Conservation (phyloP, 2,888 invertebrate species). For the Ochropleura plecta region DNA sequence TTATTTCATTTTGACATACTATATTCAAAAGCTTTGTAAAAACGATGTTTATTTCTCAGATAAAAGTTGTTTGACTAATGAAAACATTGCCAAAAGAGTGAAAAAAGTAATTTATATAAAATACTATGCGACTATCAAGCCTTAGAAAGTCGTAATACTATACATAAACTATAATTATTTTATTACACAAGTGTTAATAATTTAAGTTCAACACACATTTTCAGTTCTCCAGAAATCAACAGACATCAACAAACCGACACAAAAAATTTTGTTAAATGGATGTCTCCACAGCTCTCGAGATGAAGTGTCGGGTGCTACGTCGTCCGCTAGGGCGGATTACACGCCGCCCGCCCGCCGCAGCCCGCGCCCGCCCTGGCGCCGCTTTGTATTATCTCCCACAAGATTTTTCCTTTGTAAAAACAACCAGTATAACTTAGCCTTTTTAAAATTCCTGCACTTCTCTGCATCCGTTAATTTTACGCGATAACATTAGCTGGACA, state of each 20-base stretch:
- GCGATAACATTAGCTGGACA: constrained; percentile 40
- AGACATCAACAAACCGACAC: neutral
- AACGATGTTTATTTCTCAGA: neutral
- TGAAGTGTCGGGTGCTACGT: constrained; percentile 64
- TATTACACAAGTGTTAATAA: too few species aligned
- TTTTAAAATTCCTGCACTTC: constrained; percentile 51
- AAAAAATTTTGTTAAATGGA: constrained; percentile 1
- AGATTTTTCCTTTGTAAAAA: constrained; percentile 69
- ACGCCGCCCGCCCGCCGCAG: constrained; percentile 65
- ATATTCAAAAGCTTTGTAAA: neutral
- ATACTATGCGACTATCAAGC: neutral
- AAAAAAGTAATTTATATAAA: neutral
- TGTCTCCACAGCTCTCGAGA: constrained; percentile 51
- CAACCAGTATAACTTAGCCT: constrained; percentile 46
- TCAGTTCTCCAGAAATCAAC: neutral
- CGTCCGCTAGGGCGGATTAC: constrained; percentile 73
- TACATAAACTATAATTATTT: neutral
- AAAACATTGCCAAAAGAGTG: neutral
- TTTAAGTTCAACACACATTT: neutral
- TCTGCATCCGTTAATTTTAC: constrained; percentile 52
- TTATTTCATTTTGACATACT: neutral
- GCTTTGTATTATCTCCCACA: constrained; percentile 80
- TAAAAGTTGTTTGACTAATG: neutral
- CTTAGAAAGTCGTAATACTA: neutral
- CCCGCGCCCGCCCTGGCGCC: constrained; percentile 68